These are phyloP conservation scores for Pterobdella sp. DNA, from an alignment of 2,888 invertebrate species.

Conservation along the genomic window DNA sequence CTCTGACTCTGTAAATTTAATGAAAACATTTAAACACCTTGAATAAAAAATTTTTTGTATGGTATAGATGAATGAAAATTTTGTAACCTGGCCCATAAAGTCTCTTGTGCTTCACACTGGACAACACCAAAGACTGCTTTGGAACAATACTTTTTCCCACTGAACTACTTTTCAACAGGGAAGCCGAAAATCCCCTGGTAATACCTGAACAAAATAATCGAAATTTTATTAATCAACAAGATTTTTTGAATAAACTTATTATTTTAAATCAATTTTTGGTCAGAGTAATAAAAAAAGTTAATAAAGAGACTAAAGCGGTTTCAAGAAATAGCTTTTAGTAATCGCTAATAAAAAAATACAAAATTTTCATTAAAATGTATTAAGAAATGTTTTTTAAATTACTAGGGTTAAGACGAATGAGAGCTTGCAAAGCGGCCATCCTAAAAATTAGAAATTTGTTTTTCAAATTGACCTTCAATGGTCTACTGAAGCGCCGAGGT, in stretches of 20 bases:
- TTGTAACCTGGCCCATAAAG: conserved; percentile 35
- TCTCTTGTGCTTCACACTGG: conserved; percentile 28
- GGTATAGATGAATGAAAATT: neutral
- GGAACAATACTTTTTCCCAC: conserved; percentile 28
- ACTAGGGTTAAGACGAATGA: conserved; percentile 12
- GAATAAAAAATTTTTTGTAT: neutral
- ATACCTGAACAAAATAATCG: neutral
- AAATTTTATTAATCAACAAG: neutral
- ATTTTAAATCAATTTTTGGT: neutral
- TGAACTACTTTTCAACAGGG: conserved; percentile 34
- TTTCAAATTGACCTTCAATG: conserved; percentile 11
- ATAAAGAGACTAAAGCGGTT: neutral
- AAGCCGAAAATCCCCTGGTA: neutral
- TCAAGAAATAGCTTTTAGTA: neutral
- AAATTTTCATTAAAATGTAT: neutral
- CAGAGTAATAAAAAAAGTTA: neutral
- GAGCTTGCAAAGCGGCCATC: conserved; percentile 22
- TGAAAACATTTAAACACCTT: neutral
- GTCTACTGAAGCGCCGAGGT: too few species aligned
- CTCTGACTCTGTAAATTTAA: conserved; percentile 41
- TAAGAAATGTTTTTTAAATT: neutral
- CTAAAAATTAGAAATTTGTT: neutral
- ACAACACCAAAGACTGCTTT: conserved; percentile 32
- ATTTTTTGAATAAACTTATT: neutral
- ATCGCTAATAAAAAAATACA: neutral